Base-by-base conservation (phyloP, 2,113 vertebrate genomes). In the Sinocyclocheilus grahami region DNA sequence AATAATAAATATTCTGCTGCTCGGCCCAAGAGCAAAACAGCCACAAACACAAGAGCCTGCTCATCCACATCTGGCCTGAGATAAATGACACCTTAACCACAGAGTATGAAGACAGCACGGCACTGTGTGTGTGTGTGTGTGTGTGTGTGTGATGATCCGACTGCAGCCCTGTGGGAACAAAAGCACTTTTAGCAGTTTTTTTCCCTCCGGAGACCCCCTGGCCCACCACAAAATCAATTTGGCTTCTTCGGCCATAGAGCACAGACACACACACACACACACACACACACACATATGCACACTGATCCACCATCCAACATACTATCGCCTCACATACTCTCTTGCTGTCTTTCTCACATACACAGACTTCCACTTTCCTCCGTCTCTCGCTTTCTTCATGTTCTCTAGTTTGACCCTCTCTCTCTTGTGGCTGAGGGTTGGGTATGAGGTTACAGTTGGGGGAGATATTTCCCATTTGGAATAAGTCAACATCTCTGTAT, bases 151-250 rank as follows among this genome's bases (percentile, higher is more conserved):
- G 46, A 84, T 74, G 63, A 27, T 86, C 76, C 60, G 86, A 93
- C 93, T 93, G 80, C 90, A 84, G 91, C 91, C 92, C 90, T 91
- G 85, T 89, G 90, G 91, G 92, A 92, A 91, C 89, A 91, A 90
- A 91, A 93, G 91, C 91, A 96, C 95, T 96, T 99, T 97, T 98
- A 99, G 97, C 98, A 99, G 95, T 83, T 83, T 97, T 99, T 97
- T 98, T 11, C 10, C 37, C 95, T 96, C 93, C 94, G 95, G 96
- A 97, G 95, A 97, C 93, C 96, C 94, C 95, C 92, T 92, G 96
- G 95, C 94, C 95, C 95, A 96, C 96, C 95, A 95, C 94, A 96
- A 97, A 97, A 99, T 99, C 97, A 98, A 98, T 98, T 97, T 97
- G 95, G 94, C 94, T 94, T 97, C 96, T 96, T 98, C 96, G 97